Base-by-base conservation (phyloP, 2,888 invertebrate species). In the Buathra laborator region DNA sequence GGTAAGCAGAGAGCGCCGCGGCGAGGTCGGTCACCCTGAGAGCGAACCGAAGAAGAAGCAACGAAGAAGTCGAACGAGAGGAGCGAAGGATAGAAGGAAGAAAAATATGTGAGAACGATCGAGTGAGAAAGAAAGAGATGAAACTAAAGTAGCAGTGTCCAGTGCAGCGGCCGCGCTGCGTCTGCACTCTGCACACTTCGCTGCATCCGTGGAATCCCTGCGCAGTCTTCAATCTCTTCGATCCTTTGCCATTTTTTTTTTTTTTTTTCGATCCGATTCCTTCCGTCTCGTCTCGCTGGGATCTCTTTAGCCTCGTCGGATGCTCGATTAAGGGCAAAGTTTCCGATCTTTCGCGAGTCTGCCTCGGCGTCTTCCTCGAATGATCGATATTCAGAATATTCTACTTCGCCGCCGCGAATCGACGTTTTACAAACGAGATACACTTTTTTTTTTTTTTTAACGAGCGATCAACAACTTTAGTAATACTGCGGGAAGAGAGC, bases 1-100 rank as follows among this genome's bases (percentile, higher is more conserved):
- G 76, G 53, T 70, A 70, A 78, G 62, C 62, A 66, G 66, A 72
- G 83, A 46, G 43, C 2, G 37, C 67, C 19, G 71, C 66, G 46
- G 72, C 66, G 90, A 90, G 90, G 90, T 90, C 91, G 91, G 89
- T 90, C 90, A 90, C 90, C 90, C 90, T 89, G 89, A 84, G 75
- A 85, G 75, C 75, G 80, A 86, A 68, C 62, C 70, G 81, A 77
- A 72, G 24, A 71, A 64, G 70, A 76, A 72, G 46, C 37, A 75
- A 64, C 74, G 32, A 16, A 46, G 32, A 16, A 46, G 48, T 29
- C 56, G 44, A 53, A 72, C 19, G 79, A 75, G 76, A 46, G 76
- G 71, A 81, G 37, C 64, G 59, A 67, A 76, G 48, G 53, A 46
- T 62, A 78, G 76, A 84, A 71, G 48, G 44, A 78, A 66, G 46